Evolutionary conservation across 1,140 invertebrate genomes (phyloP).

Genomic region (Elymnias hypermnestra): DNA sequence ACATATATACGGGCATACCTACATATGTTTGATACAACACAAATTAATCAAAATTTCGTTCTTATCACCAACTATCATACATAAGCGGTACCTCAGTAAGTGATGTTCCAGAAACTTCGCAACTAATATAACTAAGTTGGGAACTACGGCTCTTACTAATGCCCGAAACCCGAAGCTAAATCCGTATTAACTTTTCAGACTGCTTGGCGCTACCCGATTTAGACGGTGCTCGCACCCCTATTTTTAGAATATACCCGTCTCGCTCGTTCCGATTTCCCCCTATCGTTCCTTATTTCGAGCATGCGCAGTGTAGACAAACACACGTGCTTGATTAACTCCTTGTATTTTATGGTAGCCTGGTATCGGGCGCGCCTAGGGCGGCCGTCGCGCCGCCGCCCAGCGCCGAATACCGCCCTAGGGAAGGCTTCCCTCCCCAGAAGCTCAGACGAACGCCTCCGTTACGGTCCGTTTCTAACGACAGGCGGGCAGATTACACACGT

Average conservation of each 20-base stretch:
- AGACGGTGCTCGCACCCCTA: constrained; percentile 53
- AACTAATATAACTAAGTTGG: constrained; percentile 14
- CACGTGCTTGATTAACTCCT: constrained; percentile 52
- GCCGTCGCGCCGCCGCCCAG: constrained; percentile 67
- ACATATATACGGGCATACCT: too few species aligned
- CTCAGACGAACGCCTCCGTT: constrained; percentile 50
- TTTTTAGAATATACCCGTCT: constrained; percentile 45
- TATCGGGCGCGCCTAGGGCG: constrained; percentile 69
- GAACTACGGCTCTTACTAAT: constrained; percentile 4
- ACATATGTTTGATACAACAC: too few species aligned
- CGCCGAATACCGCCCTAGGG: constrained; percentile 46
- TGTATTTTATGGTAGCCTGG: constrained; percentile 43
- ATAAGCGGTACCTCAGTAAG: neutral
- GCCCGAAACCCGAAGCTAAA: constrained; percentile 20
- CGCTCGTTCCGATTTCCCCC: constrained; percentile 44
- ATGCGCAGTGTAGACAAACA: constrained; percentile 55
- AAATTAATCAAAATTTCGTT: too few species aligned
- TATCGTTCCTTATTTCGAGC: constrained; percentile 49
- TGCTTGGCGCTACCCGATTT: constrained; percentile 68
- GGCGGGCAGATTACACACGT: constrained; percentile 40
- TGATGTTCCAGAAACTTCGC: neutral
- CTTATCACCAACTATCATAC: too few species aligned
- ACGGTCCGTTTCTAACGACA: constrained; percentile 45
- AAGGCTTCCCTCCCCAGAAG: constrained; percentile 57
- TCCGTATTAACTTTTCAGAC: constrained; percentile 53